Evolutionary conservation across 2,113 vertebrate species (phyloP), one percentile per base, ranked within the genome.

Genomic region (Cervus canadensis): DNA sequence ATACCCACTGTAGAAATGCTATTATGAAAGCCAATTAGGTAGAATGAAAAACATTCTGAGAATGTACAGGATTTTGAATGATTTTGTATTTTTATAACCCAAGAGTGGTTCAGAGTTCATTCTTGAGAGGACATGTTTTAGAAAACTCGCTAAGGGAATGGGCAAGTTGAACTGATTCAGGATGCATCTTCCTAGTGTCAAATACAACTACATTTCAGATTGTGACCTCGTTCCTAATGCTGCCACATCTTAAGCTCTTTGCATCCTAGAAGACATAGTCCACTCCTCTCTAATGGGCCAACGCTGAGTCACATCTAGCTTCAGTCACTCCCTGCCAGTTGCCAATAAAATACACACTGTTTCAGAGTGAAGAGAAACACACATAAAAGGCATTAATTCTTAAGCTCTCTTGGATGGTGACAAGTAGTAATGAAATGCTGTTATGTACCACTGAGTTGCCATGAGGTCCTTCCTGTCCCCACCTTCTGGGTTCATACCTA

Each of bases 81-180:
- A 56, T 94, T 96, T 95, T 79, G 23, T 74, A 28, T 93, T 92
- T 95, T 95, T 94, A 93, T 91, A 87, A 95, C 83, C 81, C 36
- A 87, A 76, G 67, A 96, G 50, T 1, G 1, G 36, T 71, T 94
- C 56, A 45, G 60, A 93, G 87, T 89, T 93, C 81, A 30, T 59
- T 62, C 48, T 87, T 93, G 76, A 85, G 81, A 52, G 62, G 92
- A 56, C 79, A 17, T 57, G 96, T 96, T 74, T 94, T 89, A 92
- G 95, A 40, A 95, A 95, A 91, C 88, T 87, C 57, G 94, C 86
- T 95, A 19, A 89, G 89, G 88, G 93, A 89, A 45, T 82, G 89
- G 88, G 91, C 50, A 95, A 78, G 60, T 87, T 36, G 52, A 59
- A 64, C 91, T 94, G 56, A 91, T 94, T 93, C 88, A 79, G 86